These are phyloP conservation scores for Cosmopolites sordidus DNA, from an alignment of 2,888 invertebrate species.

Conservation along the genomic window DNA sequence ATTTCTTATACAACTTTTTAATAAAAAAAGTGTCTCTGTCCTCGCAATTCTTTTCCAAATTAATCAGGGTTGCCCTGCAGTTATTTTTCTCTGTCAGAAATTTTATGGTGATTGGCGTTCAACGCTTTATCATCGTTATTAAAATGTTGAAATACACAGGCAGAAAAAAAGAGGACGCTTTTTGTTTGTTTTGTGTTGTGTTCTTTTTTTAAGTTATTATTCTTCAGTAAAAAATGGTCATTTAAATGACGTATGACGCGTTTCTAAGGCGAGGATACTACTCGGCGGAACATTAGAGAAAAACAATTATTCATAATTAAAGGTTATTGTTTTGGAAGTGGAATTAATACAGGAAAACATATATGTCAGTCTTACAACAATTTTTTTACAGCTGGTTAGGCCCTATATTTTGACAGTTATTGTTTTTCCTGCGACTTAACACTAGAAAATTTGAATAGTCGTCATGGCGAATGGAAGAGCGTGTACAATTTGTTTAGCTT, in stretches of 20 bases:
- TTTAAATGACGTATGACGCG: conserved; percentile 2
- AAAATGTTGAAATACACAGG: conserved; percentile 14
- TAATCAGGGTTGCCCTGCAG: conserved; percentile 14
- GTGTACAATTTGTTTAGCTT: too few species aligned
- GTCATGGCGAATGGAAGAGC: too few species aligned
- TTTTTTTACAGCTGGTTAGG: too few species aligned
- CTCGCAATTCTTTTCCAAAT: conserved; percentile 12
- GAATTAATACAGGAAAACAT: too few species aligned
- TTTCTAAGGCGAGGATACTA: not conserved
- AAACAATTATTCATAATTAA: too few species aligned
- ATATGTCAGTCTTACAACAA: too few species aligned
- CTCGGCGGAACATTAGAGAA: not conserved
- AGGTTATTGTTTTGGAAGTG: too few species aligned
- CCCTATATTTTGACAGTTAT: too few species aligned
- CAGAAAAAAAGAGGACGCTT: not conserved
- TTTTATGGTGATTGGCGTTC: conserved; percentile 16
- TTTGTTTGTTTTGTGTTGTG: conserved; percentile 12
- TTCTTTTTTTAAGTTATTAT: conserved; percentile 4
- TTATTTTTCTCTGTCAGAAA: conserved; percentile 18
- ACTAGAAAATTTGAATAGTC: too few species aligned
- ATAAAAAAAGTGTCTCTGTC: conserved; percentile 10
- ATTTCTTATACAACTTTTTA: conserved; percentile 7
- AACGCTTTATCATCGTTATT: conserved; percentile 17
- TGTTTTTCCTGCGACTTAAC: too few species aligned
- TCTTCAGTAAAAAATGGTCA: conserved; percentile 5